Base-by-base conservation (phyloP, 2,797 vertebrate genomes). In the Acridotheres tristis region DNA sequence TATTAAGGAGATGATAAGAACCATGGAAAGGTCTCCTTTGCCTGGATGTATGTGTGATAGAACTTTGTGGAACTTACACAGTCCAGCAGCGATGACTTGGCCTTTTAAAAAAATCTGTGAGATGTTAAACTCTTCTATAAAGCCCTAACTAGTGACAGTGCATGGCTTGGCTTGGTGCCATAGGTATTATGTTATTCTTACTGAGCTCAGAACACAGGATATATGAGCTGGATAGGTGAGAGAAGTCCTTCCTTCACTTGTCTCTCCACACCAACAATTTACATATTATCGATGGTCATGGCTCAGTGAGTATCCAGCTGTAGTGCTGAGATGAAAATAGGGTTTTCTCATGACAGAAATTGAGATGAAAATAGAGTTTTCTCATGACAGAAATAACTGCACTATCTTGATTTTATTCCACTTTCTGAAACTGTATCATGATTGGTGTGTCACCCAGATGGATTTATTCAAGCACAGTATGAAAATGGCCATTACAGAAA, bases 381-480 rank as follows among this genome's bases (percentile, higher is more conserved):
- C 68, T 83, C 50, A 17, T 85, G 87, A 81, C 58, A 77, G 58
- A 88, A 89, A 73, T 73, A 57, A 67, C 63, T 75, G 71, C 38
- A 22, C 88, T 93, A 57, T 79, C 90, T 97, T 86, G 91, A 80
- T 95, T 89, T 88, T 75, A 94, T 94, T 93, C 93, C 79, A 93
- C 61, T 88, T 85, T 91, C 91, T 97, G 93, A 96, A 95, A 79
- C 87, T 47, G 74, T 74, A 29, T 86, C 78, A 30, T 45, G 80
- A 66, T 91, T 67, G 47, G 42, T 82, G 40, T 94, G 81, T 91
- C 69, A 80, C 82, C 73, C 77, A 92, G 91, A 94, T 89, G 87
- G 73, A 94, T 92, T 96, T 96, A 91, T 89, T 96, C 69, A 96
- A 95, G 85, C 73, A 90, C 73, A 80, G 88, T 95, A 91, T 96